Evolutionary conservation across 2,113 vertebrate genomes (phyloP).

Genomic region (Heloderma charlesbogerti): DNA sequence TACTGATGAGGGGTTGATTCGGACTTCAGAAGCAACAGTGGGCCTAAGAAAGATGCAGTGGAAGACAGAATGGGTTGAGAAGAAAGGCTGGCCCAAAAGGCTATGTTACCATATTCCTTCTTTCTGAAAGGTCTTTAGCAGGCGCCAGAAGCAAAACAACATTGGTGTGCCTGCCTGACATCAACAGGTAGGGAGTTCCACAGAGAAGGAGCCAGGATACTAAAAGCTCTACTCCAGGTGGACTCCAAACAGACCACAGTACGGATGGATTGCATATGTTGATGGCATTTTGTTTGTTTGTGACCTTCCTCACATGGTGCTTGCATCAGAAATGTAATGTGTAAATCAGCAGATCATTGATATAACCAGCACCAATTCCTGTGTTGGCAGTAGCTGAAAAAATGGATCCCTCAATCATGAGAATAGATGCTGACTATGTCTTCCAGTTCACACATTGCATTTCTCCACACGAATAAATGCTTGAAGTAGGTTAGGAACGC

Average conservation of each 20-base stretch:
- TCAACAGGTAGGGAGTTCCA: too few relatives aligned
- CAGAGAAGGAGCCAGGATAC: too few relatives aligned
- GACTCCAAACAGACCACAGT: too few relatives aligned
- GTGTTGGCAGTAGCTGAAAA: neutral
- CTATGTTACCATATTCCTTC: neutral
- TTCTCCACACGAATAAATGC: neutral
- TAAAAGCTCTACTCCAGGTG: too few relatives aligned
- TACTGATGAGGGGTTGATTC: too few relatives aligned
- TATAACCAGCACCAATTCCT: neutral
- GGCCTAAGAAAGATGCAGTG: neutral
- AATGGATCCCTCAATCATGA: neutral
- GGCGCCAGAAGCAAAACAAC: too few relatives aligned
- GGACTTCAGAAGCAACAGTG: neutral
- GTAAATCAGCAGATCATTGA: neutral
- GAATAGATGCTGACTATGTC: neutral
- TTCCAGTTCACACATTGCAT: slow-evolving; percentile 17
- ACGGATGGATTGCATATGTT: too few relatives aligned
- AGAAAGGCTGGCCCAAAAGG: neutral
- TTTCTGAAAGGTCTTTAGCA: too few relatives aligned
- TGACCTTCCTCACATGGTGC: neutral
- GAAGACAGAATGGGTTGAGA: neutral
- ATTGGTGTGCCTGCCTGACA: too few relatives aligned
- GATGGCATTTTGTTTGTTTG: neutral
- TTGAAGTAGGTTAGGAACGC: slow-evolving; percentile 1
- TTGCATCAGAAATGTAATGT: neutral